A percentile compares a stretch with the other conserved stretches of the same genome.
Conservation (phyloP, 2,888 invertebrate species). For the Deilephila elpenor region DNA sequence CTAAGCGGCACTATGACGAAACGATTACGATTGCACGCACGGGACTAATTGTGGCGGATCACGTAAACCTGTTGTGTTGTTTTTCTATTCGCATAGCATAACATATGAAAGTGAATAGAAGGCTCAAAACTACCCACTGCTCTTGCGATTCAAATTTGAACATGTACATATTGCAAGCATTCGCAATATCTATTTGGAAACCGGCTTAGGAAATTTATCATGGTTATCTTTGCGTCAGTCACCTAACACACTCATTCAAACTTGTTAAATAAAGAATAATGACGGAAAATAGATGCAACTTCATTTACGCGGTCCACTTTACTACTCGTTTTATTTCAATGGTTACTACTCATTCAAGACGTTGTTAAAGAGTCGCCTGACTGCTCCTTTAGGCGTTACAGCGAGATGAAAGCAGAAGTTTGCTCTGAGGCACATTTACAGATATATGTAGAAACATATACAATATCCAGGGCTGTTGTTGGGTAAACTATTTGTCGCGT, state of each 20-base stretch:
- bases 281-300: not conserved
- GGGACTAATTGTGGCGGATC: slow-evolving; percentile 63
- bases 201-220: slow-evolving; percentile 3
- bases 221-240: not conserved
- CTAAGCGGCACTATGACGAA: slow-evolving; percentile 69
- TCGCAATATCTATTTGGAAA: slow-evolving; percentile 4
- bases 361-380: not conserved
- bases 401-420: not conserved
- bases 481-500: slow-evolving; percentile 8
- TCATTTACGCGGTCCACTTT: not conserved
- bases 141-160: slow-evolving; percentile 8
- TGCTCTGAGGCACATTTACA: slow-evolving; percentile 3
- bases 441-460: too few species aligned
- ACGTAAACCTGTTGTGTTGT: slow-evolving; percentile 52
- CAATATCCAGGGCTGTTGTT: not conserved
- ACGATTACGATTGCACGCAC: slow-evolving; percentile 64
- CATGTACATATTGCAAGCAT: slow-evolving; percentile 10
- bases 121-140: slow-evolving; percentile 1
- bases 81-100: slow-evolving; percentile 28
- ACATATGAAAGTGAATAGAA: slow-evolving; percentile 26
- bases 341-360: not conserved
- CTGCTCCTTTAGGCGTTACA: not conserved
- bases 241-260: not conserved
- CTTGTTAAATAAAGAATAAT: not conserved
- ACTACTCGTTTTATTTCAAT: not conserved